Conservation (phyloP, 1,140 invertebrate genomes). For the Zaprionus africanus region DNA sequence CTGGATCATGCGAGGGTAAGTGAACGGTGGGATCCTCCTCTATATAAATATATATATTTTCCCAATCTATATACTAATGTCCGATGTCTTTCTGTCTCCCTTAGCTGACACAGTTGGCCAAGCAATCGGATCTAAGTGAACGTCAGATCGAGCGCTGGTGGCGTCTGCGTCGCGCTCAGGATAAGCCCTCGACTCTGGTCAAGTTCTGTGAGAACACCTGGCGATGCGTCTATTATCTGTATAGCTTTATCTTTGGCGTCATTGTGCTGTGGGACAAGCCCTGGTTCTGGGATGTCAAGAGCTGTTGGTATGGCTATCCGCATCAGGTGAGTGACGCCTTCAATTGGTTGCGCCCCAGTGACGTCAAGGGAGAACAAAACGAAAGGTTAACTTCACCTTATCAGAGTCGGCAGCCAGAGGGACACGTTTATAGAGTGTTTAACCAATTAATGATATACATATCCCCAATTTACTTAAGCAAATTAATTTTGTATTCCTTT, state of each 20-base stretch:
- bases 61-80: neutral
- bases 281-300: slow-evolving; percentile 97
- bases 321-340: slow-evolving; percentile 85
- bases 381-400: too few species aligned
- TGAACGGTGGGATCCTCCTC: slow-evolving; percentile 85
- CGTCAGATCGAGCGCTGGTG: slow-evolving; percentile 96
- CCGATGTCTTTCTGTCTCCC: neutral
- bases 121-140: slow-evolving; percentile 94
- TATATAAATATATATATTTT: too few species aligned
- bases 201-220: slow-evolving; percentile 97
- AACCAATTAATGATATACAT: too few species aligned
- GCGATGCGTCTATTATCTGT: slow-evolving; percentile 94
- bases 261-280: slow-evolving; percentile 95
- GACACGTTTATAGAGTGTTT: too few species aligned
- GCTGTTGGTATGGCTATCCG: slow-evolving; percentile 94
- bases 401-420: too few species aligned
- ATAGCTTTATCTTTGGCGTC: slow-evolving; percentile 93
- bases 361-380: too few species aligned
- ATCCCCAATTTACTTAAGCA: too few species aligned
- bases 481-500: too few species aligned
- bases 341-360: neutral
- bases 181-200: slow-evolving; percentile 94
- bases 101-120: slow-evolving; percentile 90
- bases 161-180: slow-evolving; percentile 91
- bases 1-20: slow-evolving; percentile 91